Percentiles rank a stretch among this genome's conserved stretches.
These are phyloP conservation scores for Thyatira batis DNA, from an alignment of 2,888 invertebrate species.

Conservation along the genomic window DNA sequence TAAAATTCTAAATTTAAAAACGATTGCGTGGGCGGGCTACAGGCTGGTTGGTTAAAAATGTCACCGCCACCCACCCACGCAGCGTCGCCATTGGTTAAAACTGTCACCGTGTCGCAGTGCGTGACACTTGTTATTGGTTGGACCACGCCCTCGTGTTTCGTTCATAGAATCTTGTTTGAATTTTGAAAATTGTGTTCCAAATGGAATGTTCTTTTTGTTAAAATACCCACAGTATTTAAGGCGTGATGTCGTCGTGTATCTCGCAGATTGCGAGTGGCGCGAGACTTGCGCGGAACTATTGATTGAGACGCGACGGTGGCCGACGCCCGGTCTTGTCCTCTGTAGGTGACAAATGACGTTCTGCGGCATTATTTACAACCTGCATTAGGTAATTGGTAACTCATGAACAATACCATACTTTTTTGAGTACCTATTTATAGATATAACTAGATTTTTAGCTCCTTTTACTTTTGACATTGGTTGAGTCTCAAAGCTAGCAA, in stretches of 20 bases:
- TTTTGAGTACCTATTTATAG: too few species aligned
- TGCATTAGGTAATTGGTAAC: neutral
- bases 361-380: conserved; percentile 12
- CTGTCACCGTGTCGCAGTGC: conserved; percentile 75
- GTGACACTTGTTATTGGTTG: conserved; percentile 71
- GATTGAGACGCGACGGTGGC: conserved; percentile 54
- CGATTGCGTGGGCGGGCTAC: conserved; percentile 55
- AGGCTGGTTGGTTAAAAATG: conserved; percentile 64
- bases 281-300: conserved; percentile 69
- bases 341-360: conserved; percentile 49
- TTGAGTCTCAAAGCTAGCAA: neutral
- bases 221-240: conserved; percentile 15
- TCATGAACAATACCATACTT: too few species aligned
- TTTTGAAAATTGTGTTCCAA: neutral
- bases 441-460: neutral
- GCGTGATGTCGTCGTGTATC: conserved; percentile 35
- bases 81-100: conserved; percentile 63
- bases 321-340: conserved; percentile 52
- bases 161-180: neutral
- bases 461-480: neutral
- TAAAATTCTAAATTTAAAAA: neutral
- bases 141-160: conserved; percentile 55
- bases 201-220: neutral
- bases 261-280: conserved; percentile 32
- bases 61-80: conserved; percentile 60